Percentiles rank a stretch among this genome's conserved stretches.
Conservation (phyloP, 2,888 invertebrate genomes). For the Rhingia rostrata region DNA sequence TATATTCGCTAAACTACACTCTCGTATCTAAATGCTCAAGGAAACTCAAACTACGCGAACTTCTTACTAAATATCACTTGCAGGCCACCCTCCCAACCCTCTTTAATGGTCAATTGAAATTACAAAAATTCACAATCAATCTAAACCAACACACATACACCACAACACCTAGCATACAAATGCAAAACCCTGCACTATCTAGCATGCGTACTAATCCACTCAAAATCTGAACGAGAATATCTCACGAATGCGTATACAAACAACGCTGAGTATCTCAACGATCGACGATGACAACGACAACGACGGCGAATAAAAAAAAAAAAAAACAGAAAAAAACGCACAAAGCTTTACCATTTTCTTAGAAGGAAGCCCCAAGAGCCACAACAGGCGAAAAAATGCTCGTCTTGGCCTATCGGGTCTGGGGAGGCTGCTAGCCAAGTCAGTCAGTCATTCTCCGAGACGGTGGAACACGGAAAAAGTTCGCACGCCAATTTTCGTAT, state of each 20-base stretch:
- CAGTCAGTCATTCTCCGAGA: conserved; percentile 71
- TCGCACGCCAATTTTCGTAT: conserved; percentile 61
- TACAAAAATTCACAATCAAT: conserved; percentile 62
- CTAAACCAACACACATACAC: conserved; percentile 13
- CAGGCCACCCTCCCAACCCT: conserved; percentile 16
- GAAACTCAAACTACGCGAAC: conserved; percentile 54
- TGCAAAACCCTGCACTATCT: conserved; percentile 16
- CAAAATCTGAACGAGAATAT: conserved; percentile 42
- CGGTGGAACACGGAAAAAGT: conserved; percentile 72
- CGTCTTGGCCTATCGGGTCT: conserved; percentile 67
- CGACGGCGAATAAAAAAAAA: conserved; percentile 4
- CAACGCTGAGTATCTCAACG: conserved; percentile 12
- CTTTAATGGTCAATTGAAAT: conserved; percentile 44
- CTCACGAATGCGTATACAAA: conserved; percentile 64
- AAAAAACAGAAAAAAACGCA: conserved; percentile 25
- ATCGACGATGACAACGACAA: background rate
- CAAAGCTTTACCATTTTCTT: conserved; percentile 69
- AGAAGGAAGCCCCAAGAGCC: conserved; percentile 53
- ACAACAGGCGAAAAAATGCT: conserved; percentile 28
- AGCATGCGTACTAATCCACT: conserved; percentile 72
- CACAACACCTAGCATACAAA: conserved; percentile 48
- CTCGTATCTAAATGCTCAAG: conserved; percentile 54
- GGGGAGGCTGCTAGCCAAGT: conserved; percentile 66
- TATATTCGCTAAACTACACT: conserved; percentile 40
- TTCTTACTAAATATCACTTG: conserved; percentile 43